Evolutionary conservation across 2,797 vertebrate genomes (phyloP).

Genomic region (Myotis findleyi): DNA sequence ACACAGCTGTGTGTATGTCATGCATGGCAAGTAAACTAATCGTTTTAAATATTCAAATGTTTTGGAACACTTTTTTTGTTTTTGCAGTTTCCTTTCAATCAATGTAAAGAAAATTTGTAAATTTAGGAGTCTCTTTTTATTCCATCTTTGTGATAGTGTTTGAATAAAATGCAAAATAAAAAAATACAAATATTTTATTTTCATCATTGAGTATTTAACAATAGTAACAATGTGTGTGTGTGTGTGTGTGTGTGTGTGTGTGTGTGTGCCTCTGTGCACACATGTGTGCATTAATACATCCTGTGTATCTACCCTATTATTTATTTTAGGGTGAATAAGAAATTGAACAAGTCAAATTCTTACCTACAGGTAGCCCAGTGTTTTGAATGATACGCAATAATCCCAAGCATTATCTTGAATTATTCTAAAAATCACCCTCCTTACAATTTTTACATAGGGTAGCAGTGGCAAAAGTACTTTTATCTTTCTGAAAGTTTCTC

Average conservation of each 20-base stretch:
- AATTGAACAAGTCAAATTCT: not conserved
- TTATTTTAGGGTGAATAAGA: not conserved
- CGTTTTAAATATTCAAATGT: constrained; percentile 41
- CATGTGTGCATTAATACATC: not conserved
- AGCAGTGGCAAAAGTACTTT: constrained; percentile 27
- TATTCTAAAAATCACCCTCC: not conserved
- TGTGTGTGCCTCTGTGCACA: too few species aligned
- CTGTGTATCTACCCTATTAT: not conserved
- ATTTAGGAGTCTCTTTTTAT: not conserved
- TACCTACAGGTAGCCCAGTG: not conserved
- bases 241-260: not conserved
- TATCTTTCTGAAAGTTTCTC: constrained; percentile 40
- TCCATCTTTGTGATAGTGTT: not conserved
- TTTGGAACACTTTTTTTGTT: constrained; percentile 19
- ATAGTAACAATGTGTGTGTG: not conserved
- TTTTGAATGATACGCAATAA: not conserved
- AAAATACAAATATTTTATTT: not conserved
- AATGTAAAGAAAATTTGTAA: constrained; percentile 20
- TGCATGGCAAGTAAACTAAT: not conserved
- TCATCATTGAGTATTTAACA: not conserved
- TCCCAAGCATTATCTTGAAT: constrained; percentile 28
- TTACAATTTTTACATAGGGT: not conserved
- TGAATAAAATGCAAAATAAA: constrained; percentile 37
- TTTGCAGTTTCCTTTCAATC: constrained; percentile 6
- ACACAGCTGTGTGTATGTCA: constrained; percentile 36